These are phyloP conservation scores for Dusona sp. DNA, from an alignment of 2,888 invertebrate species.

Conservation along the genomic window DNA sequence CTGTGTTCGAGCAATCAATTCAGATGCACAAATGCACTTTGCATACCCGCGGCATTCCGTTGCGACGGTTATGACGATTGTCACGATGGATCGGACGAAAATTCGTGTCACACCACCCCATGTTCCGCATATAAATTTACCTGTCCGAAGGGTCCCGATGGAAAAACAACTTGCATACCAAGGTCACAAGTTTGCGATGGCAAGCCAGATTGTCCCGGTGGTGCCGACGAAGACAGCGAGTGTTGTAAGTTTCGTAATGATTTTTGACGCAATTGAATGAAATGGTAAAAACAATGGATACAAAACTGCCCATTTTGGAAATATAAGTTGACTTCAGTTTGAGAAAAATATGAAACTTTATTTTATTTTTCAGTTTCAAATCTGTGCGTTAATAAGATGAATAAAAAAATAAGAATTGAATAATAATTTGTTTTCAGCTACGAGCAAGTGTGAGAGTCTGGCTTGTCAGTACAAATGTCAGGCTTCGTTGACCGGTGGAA, in stretches of 20 bases:
- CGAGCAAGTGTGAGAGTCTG: conserved; percentile 92
- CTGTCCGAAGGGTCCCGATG: conserved; percentile 92
- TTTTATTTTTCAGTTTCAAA: not conserved
- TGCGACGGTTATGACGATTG: conserved; percentile 96
- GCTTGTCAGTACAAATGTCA: conserved; percentile 97
- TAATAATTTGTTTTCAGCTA: conserved; percentile 86
- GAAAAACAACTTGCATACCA: conserved; percentile 94
- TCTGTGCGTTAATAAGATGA: not conserved
- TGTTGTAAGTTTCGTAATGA: conserved; percentile 90
- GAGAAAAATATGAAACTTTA: not conserved
- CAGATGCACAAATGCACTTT: conserved; percentile 95
- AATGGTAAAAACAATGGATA: no score
- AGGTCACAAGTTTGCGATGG: conserved; percentile 96
- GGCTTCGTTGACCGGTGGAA: conserved; percentile 94
- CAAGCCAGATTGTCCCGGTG: conserved; percentile 95
- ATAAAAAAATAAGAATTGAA: not conserved
- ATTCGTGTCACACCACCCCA: conserved; percentile 93
- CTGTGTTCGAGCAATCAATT: conserved; percentile 96
- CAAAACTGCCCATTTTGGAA: not conserved
- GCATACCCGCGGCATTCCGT: conserved; percentile 94
- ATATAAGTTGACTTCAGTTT: not conserved
- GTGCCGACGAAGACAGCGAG: conserved; percentile 94
- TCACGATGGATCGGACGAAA: conserved; percentile 95
- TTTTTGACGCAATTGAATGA: not conserved
- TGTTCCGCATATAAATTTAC: conserved; percentile 97